Evolutionary conservation across 1,140 invertebrate genomes (phyloP), one percentile per base, ranked within the genome.

Genomic region (Heliothis subflexa): DNA sequence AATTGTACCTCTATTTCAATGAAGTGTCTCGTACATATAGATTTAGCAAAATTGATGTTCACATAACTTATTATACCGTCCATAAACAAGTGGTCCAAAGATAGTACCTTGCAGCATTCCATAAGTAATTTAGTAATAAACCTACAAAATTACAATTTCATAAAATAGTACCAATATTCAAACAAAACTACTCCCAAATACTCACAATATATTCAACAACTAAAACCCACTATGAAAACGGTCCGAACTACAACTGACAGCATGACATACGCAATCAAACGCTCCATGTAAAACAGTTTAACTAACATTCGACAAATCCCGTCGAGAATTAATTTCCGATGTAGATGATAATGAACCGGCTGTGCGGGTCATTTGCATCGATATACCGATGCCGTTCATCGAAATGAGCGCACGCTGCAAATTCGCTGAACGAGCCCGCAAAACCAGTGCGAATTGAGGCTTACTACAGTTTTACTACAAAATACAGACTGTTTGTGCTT

Each of bases 271-370:
- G 57, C 82, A 82, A 83, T 82, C 81, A 82, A 80, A 84, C 81
- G 57, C 52, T 18, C 73, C 64, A 64, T 84, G 75, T 82, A 80
- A 86, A 85, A 86, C 83, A 84, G 82, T 87, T 85, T 78, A 81
- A 82, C 83, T 84, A 88, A 84, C 81, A 86, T 78, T 73, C 72
- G 57, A 82, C 75, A 54, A 71, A 66, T 78, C 82, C 84, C 83
- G 80, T n/a, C 54, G 86, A 83, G 88, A 90, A 89, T 91, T 88
- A 88, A 90, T 89, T 87, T 90, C 86, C 83, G 81, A 88, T 87
- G 81, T 81, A 78, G 81, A 81, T 84, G 82, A 86, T 91, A 91
- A 91, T 90, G 88, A 91, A 87, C 82, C 78, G 54, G 49, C 59
- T 55, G 81, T 86, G 84, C 81, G 80, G 85, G 82, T 87, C 86